A percentile compares a stretch with the other conserved stretches of the same genome.
Evolutionary conservation across 1,140 invertebrate genomes (phyloP).

Genomic region (Cherax destructor): DNA sequence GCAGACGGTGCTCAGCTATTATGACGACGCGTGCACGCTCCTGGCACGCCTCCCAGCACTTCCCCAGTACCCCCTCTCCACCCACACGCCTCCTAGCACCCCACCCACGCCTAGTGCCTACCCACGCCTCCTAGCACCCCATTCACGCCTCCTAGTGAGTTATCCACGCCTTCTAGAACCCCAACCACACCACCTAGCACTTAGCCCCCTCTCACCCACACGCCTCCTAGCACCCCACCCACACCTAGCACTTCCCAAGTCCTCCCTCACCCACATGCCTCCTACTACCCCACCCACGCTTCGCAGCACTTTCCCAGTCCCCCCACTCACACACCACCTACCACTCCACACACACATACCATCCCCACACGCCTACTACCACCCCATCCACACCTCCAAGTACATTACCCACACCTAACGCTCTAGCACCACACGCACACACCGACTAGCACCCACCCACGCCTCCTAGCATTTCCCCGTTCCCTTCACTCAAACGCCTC

Average conservation of each 20-base stretch:
- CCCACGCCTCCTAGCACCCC: neutral
- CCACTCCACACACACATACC: neutral
- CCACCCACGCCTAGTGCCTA: neutral
- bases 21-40: neutral
- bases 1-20: neutral
- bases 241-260: neutral
- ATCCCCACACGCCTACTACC: too few relatives aligned
- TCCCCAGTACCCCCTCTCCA: neutral
- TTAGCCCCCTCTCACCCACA: neutral
- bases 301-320: neutral
- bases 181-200: neutral
- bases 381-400: neutral
- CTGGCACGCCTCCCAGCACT: neutral
- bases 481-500: too few relatives aligned
- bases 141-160: neutral
- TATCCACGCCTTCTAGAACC: neutral
- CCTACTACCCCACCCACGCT: neutral
- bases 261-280: neutral
- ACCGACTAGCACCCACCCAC: neutral
- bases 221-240: neutral
- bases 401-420: neutral
- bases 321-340: neutral
- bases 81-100: neutral
- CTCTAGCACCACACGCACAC: neutral
- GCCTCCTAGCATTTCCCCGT: neutral